Evolutionary conservation across 1,140 invertebrate genomes (phyloP), one percentile per base, ranked within the genome.

Genomic region (Ctenoplectra terminalis): DNA sequence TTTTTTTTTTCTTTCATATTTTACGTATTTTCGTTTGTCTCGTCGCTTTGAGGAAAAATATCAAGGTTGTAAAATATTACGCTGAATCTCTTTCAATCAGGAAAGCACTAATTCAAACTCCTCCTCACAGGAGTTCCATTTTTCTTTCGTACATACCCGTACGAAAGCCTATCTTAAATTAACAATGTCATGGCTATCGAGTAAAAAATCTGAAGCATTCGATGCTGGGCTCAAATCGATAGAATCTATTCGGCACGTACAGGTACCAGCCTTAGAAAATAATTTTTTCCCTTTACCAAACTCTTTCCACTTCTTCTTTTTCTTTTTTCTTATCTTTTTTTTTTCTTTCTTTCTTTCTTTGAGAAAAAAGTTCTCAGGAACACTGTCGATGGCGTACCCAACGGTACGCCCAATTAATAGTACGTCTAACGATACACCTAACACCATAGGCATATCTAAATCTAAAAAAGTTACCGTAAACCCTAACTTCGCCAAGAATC

Each of bases 141-240:
- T 26, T 1, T 8, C 40, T 66, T 46, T 43, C 40, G 63, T 64
- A 5, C n/a, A n/a, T n/a, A 26, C 26, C 11, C 58, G 58, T 34
- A 52, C 67, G 48, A 70, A 70, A 70, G 67, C n/a, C 48, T 54
- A 54, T 54, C 67, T 70, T 70, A 70, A 70, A 54, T 70, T 54
- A 70, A 70, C 67, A 70, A 70, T 70, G 67, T 70, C 67, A 70
- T 70, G 67, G 67, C 67, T 70, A 54, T 70, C 67, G 29, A 70
- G 67, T 70, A 26, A 70, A 70, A 70, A 70, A 54, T 70, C 60
- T 31, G 64, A 67, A 67, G 64, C 67, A 52, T 54, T 54, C 67
- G 67, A 54, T 37, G 48, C 67, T 52, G 64, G 31, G 67, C 20
- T 70, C 29, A 34, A 50, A 52, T 69, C 20, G 43, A 50, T 70